These are phyloP conservation scores for Tineola bisselliella DNA, from an alignment of 2,888 invertebrate species.

Conservation along the genomic window DNA sequence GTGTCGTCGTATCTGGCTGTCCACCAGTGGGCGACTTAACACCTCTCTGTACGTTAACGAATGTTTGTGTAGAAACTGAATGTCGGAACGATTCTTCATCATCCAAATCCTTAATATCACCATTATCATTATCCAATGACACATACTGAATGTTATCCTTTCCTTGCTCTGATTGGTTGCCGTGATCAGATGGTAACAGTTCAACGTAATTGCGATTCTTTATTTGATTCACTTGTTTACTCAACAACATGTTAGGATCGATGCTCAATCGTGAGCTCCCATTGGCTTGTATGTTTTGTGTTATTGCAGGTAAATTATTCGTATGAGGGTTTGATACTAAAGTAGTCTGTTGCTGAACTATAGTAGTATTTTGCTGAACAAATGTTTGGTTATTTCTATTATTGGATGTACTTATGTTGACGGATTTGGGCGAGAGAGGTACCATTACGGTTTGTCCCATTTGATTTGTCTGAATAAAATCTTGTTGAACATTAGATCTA, in stretches of 20 bases:
- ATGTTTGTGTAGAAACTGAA: constrained; percentile 81
- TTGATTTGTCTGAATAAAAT: constrained; percentile 76
- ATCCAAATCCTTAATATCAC: constrained; percentile 17
- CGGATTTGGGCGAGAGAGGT: constrained; percentile 72
- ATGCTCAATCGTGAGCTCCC: constrained; percentile 60
- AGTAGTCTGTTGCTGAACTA: constrained; percentile 83
- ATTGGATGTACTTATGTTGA: constrained; percentile 58
- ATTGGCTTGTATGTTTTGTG: constrained; percentile 33
- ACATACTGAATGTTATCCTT: constrained; percentile 18
- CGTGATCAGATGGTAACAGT: constrained; percentile 19
- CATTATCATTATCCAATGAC: constrained; percentile 23
- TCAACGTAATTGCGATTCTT: constrained; percentile 26
- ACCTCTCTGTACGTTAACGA: constrained; percentile 48
- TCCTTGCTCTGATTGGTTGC: background rate
- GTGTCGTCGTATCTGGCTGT: constrained; percentile 87
- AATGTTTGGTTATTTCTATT: constrained; percentile 76
- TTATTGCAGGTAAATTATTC: constrained; percentile 35
- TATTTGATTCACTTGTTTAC: constrained; percentile 32
- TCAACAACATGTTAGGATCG: constrained; percentile 67
- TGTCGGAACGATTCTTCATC: constrained; percentile 51
- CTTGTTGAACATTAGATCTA: constrained; percentile 70
- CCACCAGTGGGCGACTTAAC: constrained; percentile 26
- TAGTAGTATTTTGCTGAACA: constrained; percentile 86
- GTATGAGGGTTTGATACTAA: constrained; percentile 76
- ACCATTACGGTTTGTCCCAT: constrained; percentile 78